A percentile compares a stretch with the other conserved stretches of the same genome.
Evolutionary conservation across 2,113 vertebrate species (phyloP).

Genomic region (Oreotragus oreotragus): DNA sequence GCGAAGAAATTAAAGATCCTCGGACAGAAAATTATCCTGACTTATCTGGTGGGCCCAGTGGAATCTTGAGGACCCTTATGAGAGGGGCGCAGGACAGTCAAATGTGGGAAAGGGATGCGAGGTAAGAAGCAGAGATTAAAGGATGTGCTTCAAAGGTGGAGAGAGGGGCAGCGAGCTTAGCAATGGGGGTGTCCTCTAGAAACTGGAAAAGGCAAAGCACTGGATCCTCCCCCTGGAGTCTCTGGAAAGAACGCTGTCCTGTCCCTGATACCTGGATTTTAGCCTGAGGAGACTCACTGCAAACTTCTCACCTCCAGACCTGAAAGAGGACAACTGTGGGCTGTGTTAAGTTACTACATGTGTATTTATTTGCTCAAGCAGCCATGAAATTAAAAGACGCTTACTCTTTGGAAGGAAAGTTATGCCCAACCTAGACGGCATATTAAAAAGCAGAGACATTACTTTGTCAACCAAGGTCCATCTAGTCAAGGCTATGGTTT

Average conservation of each 20-base stretch:
- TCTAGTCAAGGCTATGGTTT: background rate
- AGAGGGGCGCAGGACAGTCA: background rate
- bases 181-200: rapidly evolving
- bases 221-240: background rate
- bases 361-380: background rate
- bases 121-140: background rate
- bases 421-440: background rate
- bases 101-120: background rate
- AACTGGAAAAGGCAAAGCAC: no score
- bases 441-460: background rate
- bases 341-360: background rate
- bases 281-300: background rate
- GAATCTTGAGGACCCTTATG: background rate
- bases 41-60: background rate
- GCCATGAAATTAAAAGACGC: background rate
- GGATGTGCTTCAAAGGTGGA: background rate
- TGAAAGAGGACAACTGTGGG: background rate
- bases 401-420: background rate
- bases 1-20: background rate
- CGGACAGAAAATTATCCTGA: rapidly evolving
- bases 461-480: rapidly evolving
- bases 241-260: background rate
- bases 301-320: background rate
- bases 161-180: no score
- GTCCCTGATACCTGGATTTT: background rate